Evolutionary conservation across 2,888 invertebrate species (phyloP), one percentile per base, ranked within the genome.

Genomic region (Mayetiola destructor): DNA sequence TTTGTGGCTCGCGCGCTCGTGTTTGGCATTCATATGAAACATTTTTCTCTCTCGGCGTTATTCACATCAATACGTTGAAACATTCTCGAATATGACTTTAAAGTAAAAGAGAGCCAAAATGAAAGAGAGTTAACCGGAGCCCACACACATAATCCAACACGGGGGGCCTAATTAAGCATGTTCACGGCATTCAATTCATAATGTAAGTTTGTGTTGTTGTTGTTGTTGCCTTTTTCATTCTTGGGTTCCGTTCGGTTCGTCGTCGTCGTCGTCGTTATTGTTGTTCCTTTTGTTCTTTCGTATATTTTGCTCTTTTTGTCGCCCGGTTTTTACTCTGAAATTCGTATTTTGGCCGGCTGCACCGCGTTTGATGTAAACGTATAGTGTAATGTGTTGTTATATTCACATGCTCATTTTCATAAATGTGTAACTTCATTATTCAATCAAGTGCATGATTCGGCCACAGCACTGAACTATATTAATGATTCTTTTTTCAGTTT

Each of bases 81-180:
- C n/a, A n/a, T n/a, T n/a, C n/a, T n/a, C n/a, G n/a, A n/a, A n/a
- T n/a, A n/a, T n/a, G n/a, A n/a, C n/a, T n/a, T n/a, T n/a, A n/a
- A n/a, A n/a, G n/a, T n/a, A n/a, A n/a, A n/a, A n/a, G 27, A 27
- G 48, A 42, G 42, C 9, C 6, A 3, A 9, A 30, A 3, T 29
- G 52, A 53, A 30, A 53, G 52, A 20, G 32, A 53, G 14, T 36
- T 21, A 23, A 36, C 37, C 29, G 57, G 63, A 65, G 64, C 64
- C 61, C 65, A 64, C 65, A 65, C 64, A 65, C 64, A 61, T 62
- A 61, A 53, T 62, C 59, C 65, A 59, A 62, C 61, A 63, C 65
- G 64, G 65, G 65, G 64, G 65, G 65, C 62, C 65, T 64, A 65
- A 65, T 65, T 64, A 65, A 64, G 64, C 63, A 62, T 63, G 63